Evolutionary conservation across 2,888 invertebrate species (phyloP).

Genomic region (Diloba caeruleocephala): DNA sequence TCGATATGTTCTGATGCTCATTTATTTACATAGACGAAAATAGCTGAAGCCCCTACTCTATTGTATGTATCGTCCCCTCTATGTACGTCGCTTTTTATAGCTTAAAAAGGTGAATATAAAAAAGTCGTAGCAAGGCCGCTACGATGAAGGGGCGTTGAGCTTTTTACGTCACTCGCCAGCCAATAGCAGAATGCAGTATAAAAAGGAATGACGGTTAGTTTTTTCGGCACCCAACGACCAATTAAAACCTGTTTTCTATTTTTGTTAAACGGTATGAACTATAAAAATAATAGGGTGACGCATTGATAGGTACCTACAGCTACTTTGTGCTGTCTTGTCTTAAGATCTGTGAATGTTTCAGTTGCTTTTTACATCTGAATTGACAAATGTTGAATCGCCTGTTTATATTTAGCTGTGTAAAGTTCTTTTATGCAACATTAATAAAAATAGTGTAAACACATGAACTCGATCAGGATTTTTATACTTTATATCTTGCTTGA

Average conservation of each 20-base stretch:
- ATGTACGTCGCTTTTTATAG: slow-evolving; percentile 45
- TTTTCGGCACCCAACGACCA: slow-evolving; percentile 60
- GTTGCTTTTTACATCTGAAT: no score
- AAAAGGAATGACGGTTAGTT: slow-evolving; percentile 73
- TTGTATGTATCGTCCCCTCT: slow-evolving; percentile 30
- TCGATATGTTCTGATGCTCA: neutral
- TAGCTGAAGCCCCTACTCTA: neutral
- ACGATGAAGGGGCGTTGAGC: slow-evolving; percentile 75
- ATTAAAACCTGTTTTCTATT: slow-evolving; percentile 58
- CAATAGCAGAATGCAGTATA: slow-evolving; percentile 74
- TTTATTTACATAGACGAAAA: neutral
- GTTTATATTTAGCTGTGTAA: no score
- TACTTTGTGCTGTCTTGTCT: neutral
- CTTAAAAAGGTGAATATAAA: slow-evolving; percentile 63
- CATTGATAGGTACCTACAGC: neutral
- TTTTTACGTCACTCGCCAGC: slow-evolving; percentile 74
- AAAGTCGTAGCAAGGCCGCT: slow-evolving; percentile 65
- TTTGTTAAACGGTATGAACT: slow-evolving; percentile 25
- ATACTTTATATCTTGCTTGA: no score
- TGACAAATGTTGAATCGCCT: no score
- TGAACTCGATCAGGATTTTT: no score
- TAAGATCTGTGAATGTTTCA: neutral
- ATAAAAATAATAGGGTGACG: slow-evolving; percentile 4
- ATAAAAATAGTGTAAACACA: no score
- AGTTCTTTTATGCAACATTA: no score